Evolutionary conservation across 2,113 vertebrate genomes (phyloP).

Genomic region (Hyaena hyaena): DNA sequence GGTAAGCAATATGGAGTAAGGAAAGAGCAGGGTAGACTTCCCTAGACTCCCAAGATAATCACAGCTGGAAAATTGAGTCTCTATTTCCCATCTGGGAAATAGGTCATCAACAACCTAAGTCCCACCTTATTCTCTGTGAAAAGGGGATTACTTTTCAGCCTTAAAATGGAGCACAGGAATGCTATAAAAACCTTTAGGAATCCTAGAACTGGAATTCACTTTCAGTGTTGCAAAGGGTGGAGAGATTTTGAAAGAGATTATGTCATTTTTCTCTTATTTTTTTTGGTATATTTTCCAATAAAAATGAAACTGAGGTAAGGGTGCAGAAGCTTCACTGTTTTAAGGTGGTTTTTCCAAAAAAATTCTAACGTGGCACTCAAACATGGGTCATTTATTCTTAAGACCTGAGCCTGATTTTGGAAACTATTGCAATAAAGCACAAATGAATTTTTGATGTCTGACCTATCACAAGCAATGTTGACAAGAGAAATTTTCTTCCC

Average conservation of each 20-base stretch:
- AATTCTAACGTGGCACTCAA: background rate
- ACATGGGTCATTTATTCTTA: background rate
- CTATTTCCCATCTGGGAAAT: background rate
- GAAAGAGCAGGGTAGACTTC: background rate
- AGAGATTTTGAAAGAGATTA: background rate
- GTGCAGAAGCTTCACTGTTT: background rate
- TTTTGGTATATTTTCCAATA: background rate
- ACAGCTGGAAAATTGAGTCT: background rate
- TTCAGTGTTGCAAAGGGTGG: background rate
- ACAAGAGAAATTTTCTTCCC: background rate
- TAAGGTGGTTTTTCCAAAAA: conserved; percentile 1
- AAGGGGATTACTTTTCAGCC: background rate
- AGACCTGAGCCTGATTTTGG: background rate
- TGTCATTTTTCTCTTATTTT: background rate
- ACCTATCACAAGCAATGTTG: background rate
- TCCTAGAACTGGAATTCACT: background rate
- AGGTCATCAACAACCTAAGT: background rate
- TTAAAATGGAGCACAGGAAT: background rate
- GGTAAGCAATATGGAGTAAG: background rate
- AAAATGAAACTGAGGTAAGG: background rate
- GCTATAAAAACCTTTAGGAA: background rate
- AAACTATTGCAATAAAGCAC: background rate
- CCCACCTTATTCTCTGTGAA: background rate
- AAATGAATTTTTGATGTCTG: background rate
- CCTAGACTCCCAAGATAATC: background rate